Percentiles rank a stretch among this genome's conserved stretches.
These are phyloP conservation scores for Apis laboriosa DNA, from an alignment of 1,140 invertebrate genomes.

Conservation along the genomic window DNA sequence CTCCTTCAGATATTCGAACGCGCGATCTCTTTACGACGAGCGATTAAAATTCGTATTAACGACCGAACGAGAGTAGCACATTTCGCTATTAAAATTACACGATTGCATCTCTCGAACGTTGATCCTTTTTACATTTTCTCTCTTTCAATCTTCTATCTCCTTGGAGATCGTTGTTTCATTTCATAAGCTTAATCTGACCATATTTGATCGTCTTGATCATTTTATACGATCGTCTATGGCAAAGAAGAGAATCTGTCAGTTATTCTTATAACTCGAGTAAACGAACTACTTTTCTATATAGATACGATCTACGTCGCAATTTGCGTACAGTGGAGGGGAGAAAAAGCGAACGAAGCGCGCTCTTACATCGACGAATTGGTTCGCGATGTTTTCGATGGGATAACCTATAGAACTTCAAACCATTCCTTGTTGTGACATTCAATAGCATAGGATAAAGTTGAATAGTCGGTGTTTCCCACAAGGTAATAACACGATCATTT, in stretches of 20 bases:
- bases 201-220: slow-evolving; percentile 11
- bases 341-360: slow-evolving; percentile 1
- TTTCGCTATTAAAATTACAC: slow-evolving; percentile 5
- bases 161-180: slow-evolving; percentile 44
- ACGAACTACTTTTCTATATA: slow-evolving; percentile 20
- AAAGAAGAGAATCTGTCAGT: slow-evolving; percentile 6
- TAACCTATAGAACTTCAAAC: not conserved
- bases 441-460: slow-evolving; percentile 47
- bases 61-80: slow-evolving; percentile 17
- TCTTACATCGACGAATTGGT: slow-evolving; percentile 25
- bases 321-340: not conserved
- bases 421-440: slow-evolving; percentile 38
- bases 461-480: slow-evolving; percentile 14
- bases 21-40: slow-evolving; percentile 65
- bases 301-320: slow-evolving; percentile 16
- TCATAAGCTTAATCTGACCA: slow-evolving; percentile 40
- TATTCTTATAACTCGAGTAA: slow-evolving; percentile 45
- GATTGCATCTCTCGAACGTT: not conserved
- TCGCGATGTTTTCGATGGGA: slow-evolving; percentile 2
- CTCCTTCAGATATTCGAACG: not conserved
- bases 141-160: not conserved
- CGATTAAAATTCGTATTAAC: slow-evolving; percentile 73
- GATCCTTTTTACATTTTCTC: not conserved
- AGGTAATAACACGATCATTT: slow-evolving; percentile 10
- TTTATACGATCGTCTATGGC: slow-evolving; percentile 23